These are phyloP conservation scores for Triplophysa tibetana DNA, from an alignment of 2,113 vertebrate species.

Conservation along the genomic window DNA sequence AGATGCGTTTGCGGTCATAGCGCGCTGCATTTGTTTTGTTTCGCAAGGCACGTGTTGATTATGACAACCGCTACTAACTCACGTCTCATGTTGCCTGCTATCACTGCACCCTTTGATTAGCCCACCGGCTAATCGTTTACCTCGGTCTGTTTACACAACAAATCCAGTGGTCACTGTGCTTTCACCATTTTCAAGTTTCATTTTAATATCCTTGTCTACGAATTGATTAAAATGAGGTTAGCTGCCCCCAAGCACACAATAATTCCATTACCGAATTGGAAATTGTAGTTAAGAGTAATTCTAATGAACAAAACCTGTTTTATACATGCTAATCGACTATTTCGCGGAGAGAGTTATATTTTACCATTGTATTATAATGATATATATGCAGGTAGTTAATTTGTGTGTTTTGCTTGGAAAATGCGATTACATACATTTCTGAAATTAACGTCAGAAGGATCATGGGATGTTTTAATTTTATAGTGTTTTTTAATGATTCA, in stretches of 20 bases:
- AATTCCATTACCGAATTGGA: background rate
- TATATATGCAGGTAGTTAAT: no score
- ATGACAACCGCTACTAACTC: conserved; percentile 51
- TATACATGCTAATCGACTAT: no score
- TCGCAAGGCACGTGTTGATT: conserved; percentile 69
- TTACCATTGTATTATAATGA: no score
- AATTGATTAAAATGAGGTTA: background rate
- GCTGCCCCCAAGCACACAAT: background rate
- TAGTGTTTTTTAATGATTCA: background rate
- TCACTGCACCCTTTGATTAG: conserved; percentile 32
- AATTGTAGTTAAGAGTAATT: no score
- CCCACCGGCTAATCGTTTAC: conserved; percentile 28
- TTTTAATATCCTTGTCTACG: background rate
- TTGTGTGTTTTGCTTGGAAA: background rate
- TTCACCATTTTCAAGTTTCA: background rate
- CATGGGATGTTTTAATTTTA: no score
- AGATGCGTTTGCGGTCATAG: background rate
- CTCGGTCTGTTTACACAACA: background rate
- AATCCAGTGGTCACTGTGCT: background rate
- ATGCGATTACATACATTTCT: background rate
- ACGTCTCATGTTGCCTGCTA: conserved; percentile 36
- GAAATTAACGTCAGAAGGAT: background rate
- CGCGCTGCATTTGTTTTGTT: conserved; percentile 72
- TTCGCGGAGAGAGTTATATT: no score
- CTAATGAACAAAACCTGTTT: no score